These are phyloP conservation scores for Geothlypis trichas DNA, from an alignment of 2,113 vertebrate genomes.

Conservation along the genomic window DNA sequence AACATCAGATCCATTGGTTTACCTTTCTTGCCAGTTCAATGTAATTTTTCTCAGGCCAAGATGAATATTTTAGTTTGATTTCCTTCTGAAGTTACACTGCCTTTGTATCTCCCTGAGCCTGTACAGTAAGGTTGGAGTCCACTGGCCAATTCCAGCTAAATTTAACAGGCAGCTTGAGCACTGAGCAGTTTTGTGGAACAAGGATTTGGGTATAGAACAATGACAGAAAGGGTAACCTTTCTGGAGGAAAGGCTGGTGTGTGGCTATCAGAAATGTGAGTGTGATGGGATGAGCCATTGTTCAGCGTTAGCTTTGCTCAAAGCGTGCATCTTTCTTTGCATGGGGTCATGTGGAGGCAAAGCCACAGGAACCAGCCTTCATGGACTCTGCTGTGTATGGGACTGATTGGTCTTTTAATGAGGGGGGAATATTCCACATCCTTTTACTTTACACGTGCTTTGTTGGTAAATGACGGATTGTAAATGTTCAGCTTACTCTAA, in stretches of 20 bases:
- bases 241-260: background rate
- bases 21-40: background rate
- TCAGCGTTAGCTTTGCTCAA: background rate
- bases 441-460: background rate
- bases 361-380: background rate
- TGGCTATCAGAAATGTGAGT: background rate
- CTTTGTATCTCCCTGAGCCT: background rate
- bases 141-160: background rate
- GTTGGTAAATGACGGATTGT: background rate
- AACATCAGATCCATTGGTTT: background rate
- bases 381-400: background rate
- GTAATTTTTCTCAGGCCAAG: background rate
- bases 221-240: fast-evolving
- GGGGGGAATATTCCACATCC: background rate
- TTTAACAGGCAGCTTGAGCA: background rate
- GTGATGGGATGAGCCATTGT: fast-evolving
- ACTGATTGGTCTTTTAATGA: background rate
- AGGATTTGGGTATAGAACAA: background rate
- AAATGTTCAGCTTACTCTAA: background rate
- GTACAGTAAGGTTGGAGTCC: background rate
- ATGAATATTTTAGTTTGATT: background rate
- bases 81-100: background rate
- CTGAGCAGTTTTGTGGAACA: background rate
- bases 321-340: fast-evolving
- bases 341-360: background rate